Evolutionary conservation across 2,797 vertebrate genomes (phyloP), one percentile per base, ranked within the genome.

Genomic region (Limnodromus scolopaceus): DNA sequence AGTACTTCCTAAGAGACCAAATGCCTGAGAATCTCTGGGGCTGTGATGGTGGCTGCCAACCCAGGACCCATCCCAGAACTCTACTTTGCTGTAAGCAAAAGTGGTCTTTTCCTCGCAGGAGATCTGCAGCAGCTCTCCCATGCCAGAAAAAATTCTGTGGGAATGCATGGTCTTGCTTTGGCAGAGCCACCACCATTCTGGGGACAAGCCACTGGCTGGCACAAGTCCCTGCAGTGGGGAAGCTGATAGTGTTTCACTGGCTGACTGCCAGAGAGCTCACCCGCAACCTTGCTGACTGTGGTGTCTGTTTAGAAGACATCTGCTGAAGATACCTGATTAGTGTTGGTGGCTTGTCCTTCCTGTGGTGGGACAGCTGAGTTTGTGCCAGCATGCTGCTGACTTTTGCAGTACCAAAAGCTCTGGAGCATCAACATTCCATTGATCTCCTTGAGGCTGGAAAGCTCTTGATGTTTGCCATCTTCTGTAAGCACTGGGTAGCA

Each of bases 301-400:
- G 27, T 7, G 2, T 3, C 28, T 49, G 18, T 45, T 51, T 57
- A 27, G 49, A 79, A 64, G 30, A 38, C 1, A 2, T n/a, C 48
- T 77, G 27, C 34, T 71, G 54, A 66, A 84, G 54, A 32, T 11
- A 46, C 5, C 28, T 39, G 27, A 6, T 22, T 51, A 24, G 27
- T 3, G 1, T 2, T 64, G 6, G 16, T 55, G 60, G 66, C 36
- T 79, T 3, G 1, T 30, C 22, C 34, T 72, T 58, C 23, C 30
- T 0, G 0, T 49, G 34, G 12, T 0, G 2, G 69, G 46, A 68
- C 28, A 49, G 32, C 36, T 75, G 63, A 57, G 13, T 18, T 48
- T 0, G 0, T 79, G 24, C 7, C 76, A 85, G 28, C 0, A 1
- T 10, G 28, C 19, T 71, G 41, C 28, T 20, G 43, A 66, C 24